phyloP scores from a whole-genome alignment of 2,797 vertebrate species.

The Chloroceryle inda region DNA sequence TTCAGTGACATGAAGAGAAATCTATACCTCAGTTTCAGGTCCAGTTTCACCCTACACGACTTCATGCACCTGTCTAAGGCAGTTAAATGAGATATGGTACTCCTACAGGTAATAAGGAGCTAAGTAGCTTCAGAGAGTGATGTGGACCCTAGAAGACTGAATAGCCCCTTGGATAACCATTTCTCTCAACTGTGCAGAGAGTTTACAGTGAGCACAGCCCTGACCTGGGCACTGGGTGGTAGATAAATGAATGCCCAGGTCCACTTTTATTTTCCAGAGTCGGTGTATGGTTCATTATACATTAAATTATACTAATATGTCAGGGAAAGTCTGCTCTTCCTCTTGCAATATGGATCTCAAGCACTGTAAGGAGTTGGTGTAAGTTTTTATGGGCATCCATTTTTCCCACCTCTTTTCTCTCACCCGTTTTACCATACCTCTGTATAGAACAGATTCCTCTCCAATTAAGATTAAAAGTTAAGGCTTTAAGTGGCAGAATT shows the following conservation, averaged over 20 bases:
- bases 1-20: background rate
- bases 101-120: accelerated
- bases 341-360: accelerated
- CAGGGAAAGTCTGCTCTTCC: background rate
- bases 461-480: conserved; percentile 17
- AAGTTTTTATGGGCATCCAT: background rate
- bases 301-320: background rate
- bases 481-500: background rate
- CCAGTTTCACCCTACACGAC: background rate
- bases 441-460: accelerated
- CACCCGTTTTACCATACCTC: background rate
- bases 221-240: background rate
- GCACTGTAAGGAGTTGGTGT: background rate
- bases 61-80: accelerated
- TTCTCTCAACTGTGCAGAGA: background rate
- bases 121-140: background rate
- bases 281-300: accelerated
- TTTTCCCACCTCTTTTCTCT: background rate
- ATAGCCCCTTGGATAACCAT: background rate
- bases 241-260: background rate
- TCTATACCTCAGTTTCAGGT: background rate
- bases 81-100: background rate
- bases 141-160: background rate
- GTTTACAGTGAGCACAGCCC: background rate
- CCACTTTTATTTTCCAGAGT: background rate